These are phyloP conservation scores for Pseudopleuronectes americanus DNA, from an alignment of 2,797 vertebrate species.

Conservation along the genomic window DNA sequence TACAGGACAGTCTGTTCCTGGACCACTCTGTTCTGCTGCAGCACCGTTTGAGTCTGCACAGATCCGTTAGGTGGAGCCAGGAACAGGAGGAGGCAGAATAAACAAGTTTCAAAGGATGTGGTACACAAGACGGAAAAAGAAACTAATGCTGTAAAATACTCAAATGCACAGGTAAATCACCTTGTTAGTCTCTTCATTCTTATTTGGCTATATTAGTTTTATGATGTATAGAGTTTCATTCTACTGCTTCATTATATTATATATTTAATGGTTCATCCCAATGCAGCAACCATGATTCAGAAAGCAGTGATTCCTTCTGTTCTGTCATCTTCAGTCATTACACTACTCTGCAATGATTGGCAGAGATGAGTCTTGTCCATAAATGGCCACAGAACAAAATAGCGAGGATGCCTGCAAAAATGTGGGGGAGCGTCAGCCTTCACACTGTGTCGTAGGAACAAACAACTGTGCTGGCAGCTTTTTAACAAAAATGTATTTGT, in stretches of 20 bases:
- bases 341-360: constrained; percentile 25
- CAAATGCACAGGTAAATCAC: background rate
- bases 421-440: constrained; percentile 41
- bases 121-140: background rate
- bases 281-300: constrained; percentile 8
- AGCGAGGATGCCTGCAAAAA: constrained; percentile 38
- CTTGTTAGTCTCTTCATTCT: background rate
- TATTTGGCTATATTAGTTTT: background rate
- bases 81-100: constrained; percentile 16
- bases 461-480: constrained; percentile 47
- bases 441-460: constrained; percentile 50
- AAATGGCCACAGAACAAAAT: constrained; percentile 33
- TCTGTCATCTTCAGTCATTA: constrained; percentile 27
- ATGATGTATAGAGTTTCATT: constrained; percentile 6
- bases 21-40: constrained; percentile 19
- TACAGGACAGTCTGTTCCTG: constrained; percentile 42
- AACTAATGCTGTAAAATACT: constrained; percentile 3
- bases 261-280: constrained; percentile 10
- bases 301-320: constrained; percentile 22
- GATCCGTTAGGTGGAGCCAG: constrained; percentile 31
- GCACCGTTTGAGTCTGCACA: constrained; percentile 14
- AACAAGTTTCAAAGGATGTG: constrained; percentile 19
- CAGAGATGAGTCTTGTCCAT: constrained; percentile 23
- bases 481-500: constrained; percentile 40
- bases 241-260: constrained; percentile 15